Evolutionary conservation across 2,888 invertebrate species (phyloP), one percentile per base, ranked within the genome.

Genomic region (Pandemis corylana): DNA sequence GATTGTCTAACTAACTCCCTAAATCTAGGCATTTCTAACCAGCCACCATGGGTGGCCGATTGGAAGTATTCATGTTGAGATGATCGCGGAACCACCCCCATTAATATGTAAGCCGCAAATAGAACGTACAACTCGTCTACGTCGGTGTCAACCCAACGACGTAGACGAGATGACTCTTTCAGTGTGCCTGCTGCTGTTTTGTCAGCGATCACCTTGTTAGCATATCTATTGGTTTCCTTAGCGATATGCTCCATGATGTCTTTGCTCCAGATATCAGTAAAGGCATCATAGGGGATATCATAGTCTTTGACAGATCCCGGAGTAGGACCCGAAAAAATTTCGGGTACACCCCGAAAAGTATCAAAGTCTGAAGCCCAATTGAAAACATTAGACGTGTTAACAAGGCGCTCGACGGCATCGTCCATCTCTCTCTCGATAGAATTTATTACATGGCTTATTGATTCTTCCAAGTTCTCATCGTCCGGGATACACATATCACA

Each of bases 401-500:
- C 49, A 13, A 49, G 12, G 13, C 49, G 13, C 49, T 49, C n/a
- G n/a, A n/a, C n/a, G n/a, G n/a, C n/a, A n/a, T n/a, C n/a, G n/a
- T n/a, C 49, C 12, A 13, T 49, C 49, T 49, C 49, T 49, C 13
- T 49, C 13, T 49, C 49, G 3, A 49, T 49, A 49, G 49, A 13
- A 68, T 66, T 36, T 53, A 80, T 68, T 6, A 77, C 7, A 41
- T 13, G 13, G 7, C 51, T 53, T 7, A 65, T 44, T 12, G 76
- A 68, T 13, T 76, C 77, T 0, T 80, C 78, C 56, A 80, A 46
- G n/a, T 79, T 79, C 0, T 80, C 78, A 49, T 78, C 76, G n/a
- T 77, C 76, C 0, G 79, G 80, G 56, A 80, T 78, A 46, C 41
- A 20, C 20, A 20, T 7, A 61, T 36, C 61, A 61, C 61, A 61